Base-by-base conservation (phyloP, 2,888 invertebrate genomes). In the Drosophila macrothrix region DNA sequence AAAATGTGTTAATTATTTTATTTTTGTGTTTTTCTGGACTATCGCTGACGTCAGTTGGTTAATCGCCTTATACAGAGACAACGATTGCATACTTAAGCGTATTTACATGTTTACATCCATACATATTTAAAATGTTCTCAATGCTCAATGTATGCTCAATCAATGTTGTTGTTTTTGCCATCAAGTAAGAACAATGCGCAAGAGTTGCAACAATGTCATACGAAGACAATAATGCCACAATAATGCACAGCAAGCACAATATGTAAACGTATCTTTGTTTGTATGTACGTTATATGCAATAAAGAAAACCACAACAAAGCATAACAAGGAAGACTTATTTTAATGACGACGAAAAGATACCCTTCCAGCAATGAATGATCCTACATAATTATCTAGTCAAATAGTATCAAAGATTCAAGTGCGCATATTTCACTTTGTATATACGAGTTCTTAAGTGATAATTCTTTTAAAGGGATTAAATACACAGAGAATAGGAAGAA, bases 201-300 rank as follows among this genome's bases (percentile, higher is more conserved):
- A 78, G 86, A 83, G 84, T 83, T 86, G 82, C 84, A 86, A 83
- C 84, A 86, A 89, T 76, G 84, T 78, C 46, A 53, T 56, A 28
- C 58, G 67, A 56, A 73, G 75, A 83, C 76, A 88, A 85, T 82
- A 76, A 74, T 82, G 72, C 71, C 73, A 73, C 71, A 80, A 76
- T 80, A 89, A 74, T 81, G 72, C 70, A 72, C 22, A 58, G 63
- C 62, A 46, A 67, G 69, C 60, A 64, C 55, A 76, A 80, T 60
- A 53, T 53, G 22, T 7, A 52, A n/a, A 10, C 4, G n/a, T 29
- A 29, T 56, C 39, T 39, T 14, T 39, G n/a, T n/a, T 9, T n/a
- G 12, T 55, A n/a, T 19, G 10, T 9, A 55, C 7, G 19, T 28
- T 1, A 19, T 19, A 5, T 37, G 6, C 12, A 22, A 25, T 19